Base-by-base conservation (phyloP, 2,888 invertebrate species). In the Habroteleia sp. region DNA sequence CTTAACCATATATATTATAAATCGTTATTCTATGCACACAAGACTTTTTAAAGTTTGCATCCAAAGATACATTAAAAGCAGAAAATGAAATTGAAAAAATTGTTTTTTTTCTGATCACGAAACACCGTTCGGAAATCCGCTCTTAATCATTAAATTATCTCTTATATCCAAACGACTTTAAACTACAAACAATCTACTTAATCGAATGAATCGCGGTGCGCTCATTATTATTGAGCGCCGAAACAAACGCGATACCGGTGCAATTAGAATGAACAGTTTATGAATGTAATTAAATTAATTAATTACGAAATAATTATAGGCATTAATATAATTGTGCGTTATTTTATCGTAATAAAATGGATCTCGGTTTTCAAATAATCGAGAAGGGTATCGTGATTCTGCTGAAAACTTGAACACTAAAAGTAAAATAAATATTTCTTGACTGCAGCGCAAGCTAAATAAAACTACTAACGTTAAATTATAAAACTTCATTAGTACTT, bases 241-340 rank as follows among this genome's bases (percentile, higher is more conserved):
- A 44, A 54, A 33, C 23, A 11, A 17, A 42, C 37, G 37, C 11
- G 14, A 25, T 14, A 29, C 7, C 23, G 63, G n/a, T 5, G 27
- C 41, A 37, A 54, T 66, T 66, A 46, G 56, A 29, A 39, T 17
- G 46, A 27, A 10, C 31, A 29, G 46, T 56, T 66, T 46, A 46
- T 56, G 44, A 52, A 56, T 46, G 44, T 29, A 56, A 66, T 46
- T 46, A 66, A 46, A 46, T 42, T 41, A 65, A 65, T 65, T 65
- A 52, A 52, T 52, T 42, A 42, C 20, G 11, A 33, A 52, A 42
- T 65, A 42, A 65, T 65, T 65, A 42, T 42, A 63, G 50, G 35
- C 42, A 33, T 41, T 42, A 50, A 42, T 42, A 25, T 65, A 50
- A 52, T 52, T 25, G 52, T 29, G 41, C 10, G 31, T 23, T 23